Evolutionary conservation across 1,140 invertebrate species (phyloP).

Genomic region (Drosophila persimilis): DNA sequence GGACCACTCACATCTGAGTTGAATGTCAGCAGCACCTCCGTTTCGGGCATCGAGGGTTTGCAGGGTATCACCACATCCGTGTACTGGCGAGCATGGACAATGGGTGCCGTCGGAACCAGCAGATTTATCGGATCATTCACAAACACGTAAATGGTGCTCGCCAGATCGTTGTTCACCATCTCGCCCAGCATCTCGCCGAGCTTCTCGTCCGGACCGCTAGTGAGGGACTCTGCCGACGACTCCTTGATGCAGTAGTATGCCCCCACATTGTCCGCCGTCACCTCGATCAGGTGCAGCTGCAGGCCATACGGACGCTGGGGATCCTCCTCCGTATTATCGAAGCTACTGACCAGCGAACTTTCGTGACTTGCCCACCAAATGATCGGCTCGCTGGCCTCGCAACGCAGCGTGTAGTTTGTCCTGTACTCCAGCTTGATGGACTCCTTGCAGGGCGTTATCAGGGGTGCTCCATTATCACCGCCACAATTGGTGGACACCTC

Average conservation of each 20-base stretch:
- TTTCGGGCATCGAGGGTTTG: conserved; percentile 87
- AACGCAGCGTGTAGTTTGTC: conserved; percentile 84
- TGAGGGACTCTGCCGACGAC: neutral
- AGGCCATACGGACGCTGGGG: conserved; percentile 79
- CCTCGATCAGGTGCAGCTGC: conserved; percentile 82
- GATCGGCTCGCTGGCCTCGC: conserved; percentile 83
- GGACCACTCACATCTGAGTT: conserved; percentile 64
- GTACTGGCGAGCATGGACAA: conserved; percentile 82
- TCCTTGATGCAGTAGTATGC: conserved; percentile 86
- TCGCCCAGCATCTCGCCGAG: conserved; percentile 67
- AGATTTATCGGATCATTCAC: conserved; percentile 86
- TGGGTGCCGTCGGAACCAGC: conserved; percentile 83
- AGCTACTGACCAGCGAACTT: neutral
- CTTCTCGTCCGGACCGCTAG: neutral
- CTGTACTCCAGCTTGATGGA: conserved; percentile 83
- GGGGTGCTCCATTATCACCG: conserved; percentile 71
- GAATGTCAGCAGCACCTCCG: conserved; percentile 84
- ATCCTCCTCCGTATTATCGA: conserved; percentile 63
- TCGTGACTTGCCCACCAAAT: conserved; percentile 82
- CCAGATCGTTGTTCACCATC: conserved; percentile 82
- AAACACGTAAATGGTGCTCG: conserved; percentile 86
- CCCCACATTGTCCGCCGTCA: conserved; percentile 84
- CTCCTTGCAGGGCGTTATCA: conserved; percentile 83
- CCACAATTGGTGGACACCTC: conserved; percentile 44
- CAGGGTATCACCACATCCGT: conserved; percentile 86